Evolutionary conservation across 2,888 invertebrate species (phyloP).

Genomic region (Drosophila formosana): DNA sequence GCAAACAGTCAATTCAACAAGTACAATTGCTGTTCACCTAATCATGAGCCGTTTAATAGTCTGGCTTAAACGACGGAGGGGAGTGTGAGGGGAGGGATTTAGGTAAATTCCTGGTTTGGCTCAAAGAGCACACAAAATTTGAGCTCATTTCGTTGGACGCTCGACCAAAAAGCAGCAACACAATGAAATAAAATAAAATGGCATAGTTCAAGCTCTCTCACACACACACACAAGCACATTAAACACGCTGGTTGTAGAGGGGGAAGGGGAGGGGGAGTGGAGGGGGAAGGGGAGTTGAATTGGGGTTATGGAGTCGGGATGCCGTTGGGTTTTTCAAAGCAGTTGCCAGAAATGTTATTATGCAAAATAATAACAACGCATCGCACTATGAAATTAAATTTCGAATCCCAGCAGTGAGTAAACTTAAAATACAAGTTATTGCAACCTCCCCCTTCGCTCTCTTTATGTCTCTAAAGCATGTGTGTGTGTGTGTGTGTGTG

Average conservation of each 20-base stretch:
- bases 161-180: slow-evolving; percentile 12
- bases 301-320: slow-evolving; percentile 2
- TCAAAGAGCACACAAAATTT: slow-evolving; percentile 32
- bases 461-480: not conserved
- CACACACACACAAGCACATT: not conserved
- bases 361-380: slow-evolving; percentile 80
- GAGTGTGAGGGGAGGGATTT: slow-evolving; percentile 28
- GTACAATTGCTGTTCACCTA: not conserved
- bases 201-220: slow-evolving; percentile 7
- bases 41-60: slow-evolving; percentile 29
- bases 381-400: slow-evolving; percentile 82
- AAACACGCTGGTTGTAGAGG: not conserved
- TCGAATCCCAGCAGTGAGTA: slow-evolving; percentile 79
- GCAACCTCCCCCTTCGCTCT: slow-evolving; percentile 30
- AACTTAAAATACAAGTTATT: slow-evolving; percentile 80
- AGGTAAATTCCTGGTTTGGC: not conserved
- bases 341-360: slow-evolving; percentile 70
- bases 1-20: too few relatives aligned
- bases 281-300: not conserved
- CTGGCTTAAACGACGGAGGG: not conserved
- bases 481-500: slow-evolving; percentile 32
- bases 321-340: slow-evolving; percentile 40
- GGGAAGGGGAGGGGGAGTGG: not conserved
- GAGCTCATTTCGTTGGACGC: slow-evolving; percentile 26
- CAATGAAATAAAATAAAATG: slow-evolving; percentile 32